Conservation (phyloP, 2,888 invertebrate genomes). For the Oxytorus armatus region DNA sequence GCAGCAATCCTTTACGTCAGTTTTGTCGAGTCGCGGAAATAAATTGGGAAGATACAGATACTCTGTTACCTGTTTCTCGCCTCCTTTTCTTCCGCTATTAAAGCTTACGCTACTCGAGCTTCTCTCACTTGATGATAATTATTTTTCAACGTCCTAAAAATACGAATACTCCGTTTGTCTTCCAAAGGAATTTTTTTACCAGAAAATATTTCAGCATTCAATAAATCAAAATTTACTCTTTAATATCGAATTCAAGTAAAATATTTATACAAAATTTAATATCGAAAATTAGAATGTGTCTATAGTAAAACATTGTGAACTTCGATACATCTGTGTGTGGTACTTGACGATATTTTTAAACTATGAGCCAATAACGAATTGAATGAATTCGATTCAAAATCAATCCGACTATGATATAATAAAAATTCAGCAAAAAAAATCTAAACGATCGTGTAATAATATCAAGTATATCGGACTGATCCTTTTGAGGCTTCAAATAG, state of each 20-base stretch:
- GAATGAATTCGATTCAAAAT: not conserved
- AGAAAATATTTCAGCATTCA: too few relatives aligned
- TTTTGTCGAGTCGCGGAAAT: slow-evolving; percentile 69
- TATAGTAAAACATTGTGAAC: too few relatives aligned
- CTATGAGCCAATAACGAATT: not conserved
- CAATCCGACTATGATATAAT: not conserved
- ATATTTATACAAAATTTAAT: too few relatives aligned
- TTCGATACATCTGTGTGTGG: too few relatives aligned
- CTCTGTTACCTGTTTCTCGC: slow-evolving; percentile 59
- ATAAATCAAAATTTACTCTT: too few relatives aligned
- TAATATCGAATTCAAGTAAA: too few relatives aligned
- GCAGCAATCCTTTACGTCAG: slow-evolving; percentile 72
- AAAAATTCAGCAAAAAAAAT: too few relatives aligned
- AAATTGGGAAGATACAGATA: slow-evolving; percentile 57
- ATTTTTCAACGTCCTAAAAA: not conserved
- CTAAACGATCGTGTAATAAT: slow-evolving; percentile 10
- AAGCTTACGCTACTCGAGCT: not conserved
- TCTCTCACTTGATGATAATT: not conserved
- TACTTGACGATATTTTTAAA: not conserved
- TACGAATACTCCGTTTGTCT: too few relatives aligned
- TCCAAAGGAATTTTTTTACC: too few relatives aligned
- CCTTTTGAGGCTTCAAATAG: slow-evolving; percentile 37
- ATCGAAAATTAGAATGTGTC: too few relatives aligned
- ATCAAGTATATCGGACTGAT: not conserved
- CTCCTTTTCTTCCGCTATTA: not conserved